Conservation (phyloP, 2,888 invertebrate species). For the Synergus laeviventris region DNA sequence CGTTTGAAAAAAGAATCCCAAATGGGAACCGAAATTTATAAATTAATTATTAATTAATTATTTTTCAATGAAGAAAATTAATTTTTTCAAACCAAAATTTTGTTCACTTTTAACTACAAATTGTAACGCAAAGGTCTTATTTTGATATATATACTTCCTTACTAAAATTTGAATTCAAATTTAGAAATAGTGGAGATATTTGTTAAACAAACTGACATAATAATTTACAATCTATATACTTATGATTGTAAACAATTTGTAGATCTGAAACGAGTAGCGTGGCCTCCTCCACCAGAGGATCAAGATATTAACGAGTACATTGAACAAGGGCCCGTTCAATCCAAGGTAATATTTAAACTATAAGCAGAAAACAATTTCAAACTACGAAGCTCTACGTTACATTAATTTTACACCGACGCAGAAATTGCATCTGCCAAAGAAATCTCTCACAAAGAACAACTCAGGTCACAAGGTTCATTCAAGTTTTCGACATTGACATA, state of each 20-base stretch:
- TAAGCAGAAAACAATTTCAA: constrained; percentile 13
- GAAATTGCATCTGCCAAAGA: constrained; percentile 11
- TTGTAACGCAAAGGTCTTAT: background rate
- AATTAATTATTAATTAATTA: no score
- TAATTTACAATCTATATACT: background rate
- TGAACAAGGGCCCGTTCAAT: constrained; percentile 78
- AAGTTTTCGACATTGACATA: background rate
- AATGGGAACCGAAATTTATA: no score
- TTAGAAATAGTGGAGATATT: background rate
- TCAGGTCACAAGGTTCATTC: background rate
- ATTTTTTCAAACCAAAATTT: no score
- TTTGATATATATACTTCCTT: background rate
- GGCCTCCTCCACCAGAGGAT: constrained; percentile 87
- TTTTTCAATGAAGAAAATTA: background rate
- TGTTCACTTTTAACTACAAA: no score
- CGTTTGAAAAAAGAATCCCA: no score
- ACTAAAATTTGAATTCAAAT: background rate
- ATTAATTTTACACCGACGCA: constrained; percentile 36
- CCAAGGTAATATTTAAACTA: constrained; percentile 78
- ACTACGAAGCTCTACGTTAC: constrained; percentile 14
- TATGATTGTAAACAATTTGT: constrained; percentile 60
- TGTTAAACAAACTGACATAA: background rate
- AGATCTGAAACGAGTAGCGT: constrained; percentile 91
- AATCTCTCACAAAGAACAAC: constrained; percentile 8
- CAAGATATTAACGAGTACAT: constrained; percentile 80